Conservation (phyloP, 2,888 invertebrate species). For the Lypha dubia region DNA sequence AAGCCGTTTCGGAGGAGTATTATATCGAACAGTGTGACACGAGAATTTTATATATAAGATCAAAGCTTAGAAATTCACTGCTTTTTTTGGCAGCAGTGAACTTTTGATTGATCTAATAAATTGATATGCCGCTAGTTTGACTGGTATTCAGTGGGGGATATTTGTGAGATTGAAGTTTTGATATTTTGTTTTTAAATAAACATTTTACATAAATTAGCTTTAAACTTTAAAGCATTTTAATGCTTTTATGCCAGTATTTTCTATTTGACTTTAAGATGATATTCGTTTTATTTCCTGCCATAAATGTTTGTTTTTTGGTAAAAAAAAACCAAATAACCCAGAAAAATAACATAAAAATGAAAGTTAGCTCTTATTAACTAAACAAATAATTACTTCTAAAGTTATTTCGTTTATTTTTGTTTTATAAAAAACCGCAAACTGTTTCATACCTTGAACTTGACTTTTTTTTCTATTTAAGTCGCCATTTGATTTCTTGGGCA, state of each 20-base stretch:
- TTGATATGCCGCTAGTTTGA: no score
- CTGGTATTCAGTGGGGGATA: no score
- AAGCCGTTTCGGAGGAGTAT: no score
- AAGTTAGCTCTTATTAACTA: not conserved
- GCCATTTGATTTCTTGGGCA: slow-evolving; percentile 10
- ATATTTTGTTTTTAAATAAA: no score
- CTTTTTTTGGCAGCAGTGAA: no score
- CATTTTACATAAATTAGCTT: no score
- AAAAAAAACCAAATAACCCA: not conserved
- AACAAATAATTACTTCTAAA: not conserved
- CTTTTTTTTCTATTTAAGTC: slow-evolving; percentile 40
- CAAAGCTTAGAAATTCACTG: no score
- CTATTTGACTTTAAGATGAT: not conserved
- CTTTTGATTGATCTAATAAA: no score
- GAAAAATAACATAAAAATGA: not conserved
- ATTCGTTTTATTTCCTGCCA: not conserved
- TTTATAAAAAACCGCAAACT: not conserved
- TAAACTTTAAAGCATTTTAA: no score
- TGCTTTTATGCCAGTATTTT: not conserved
- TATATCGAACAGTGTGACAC: no score
- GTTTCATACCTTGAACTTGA: slow-evolving; percentile 67
- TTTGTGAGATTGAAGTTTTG: no score
- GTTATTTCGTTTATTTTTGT: not conserved
- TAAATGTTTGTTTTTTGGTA: not conserved
- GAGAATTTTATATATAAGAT: no score